Conservation (phyloP, 2,888 invertebrate genomes). For the Parochlus steinenii region DNA sequence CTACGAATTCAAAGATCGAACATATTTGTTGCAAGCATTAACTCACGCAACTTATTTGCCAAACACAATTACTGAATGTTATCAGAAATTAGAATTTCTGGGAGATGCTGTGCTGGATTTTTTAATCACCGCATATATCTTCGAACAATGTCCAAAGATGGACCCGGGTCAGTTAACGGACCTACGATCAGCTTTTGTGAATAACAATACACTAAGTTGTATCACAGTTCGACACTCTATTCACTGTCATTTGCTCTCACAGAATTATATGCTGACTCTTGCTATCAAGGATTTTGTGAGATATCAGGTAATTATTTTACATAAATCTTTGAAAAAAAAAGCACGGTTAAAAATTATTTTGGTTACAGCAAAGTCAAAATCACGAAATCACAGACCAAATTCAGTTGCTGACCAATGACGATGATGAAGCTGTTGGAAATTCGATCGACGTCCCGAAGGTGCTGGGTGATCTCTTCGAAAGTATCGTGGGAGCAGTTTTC, state of each 20-base stretch:
- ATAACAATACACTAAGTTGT: constrained; percentile 88
- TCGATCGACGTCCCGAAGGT: constrained; percentile 78
- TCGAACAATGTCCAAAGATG: constrained; percentile 48
- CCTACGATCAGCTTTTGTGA: constrained; percentile 85
- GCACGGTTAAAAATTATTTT: no score
- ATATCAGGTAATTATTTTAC: constrained; percentile 23
- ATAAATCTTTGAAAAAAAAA: no score
- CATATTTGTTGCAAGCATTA: constrained; percentile 74
- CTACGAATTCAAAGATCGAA: constrained; percentile 66
- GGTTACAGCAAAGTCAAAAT: no score
- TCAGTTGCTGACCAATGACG: no score
- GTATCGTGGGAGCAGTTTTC: constrained; percentile 79
- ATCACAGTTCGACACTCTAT: constrained; percentile 71
- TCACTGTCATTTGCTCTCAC: constrained; percentile 51
- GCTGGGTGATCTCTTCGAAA: constrained; percentile 87
- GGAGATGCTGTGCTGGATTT: constrained; percentile 88
- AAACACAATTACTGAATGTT: constrained; percentile 71
- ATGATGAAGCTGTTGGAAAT: no score
- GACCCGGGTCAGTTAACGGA: constrained; percentile 84
- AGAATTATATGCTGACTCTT: constrained; percentile 31
- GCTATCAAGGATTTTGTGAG: constrained; percentile 30
- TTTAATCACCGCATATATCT: constrained; percentile 74
- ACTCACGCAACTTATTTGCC: constrained; percentile 86
- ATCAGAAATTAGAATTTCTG: constrained; percentile 79
- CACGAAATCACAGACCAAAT: no score